Percentiles rank a stretch among this genome's conserved stretches.
Evolutionary conservation across 1,140 invertebrate genomes (phyloP).

Genomic region (Whitmania pigra): DNA sequence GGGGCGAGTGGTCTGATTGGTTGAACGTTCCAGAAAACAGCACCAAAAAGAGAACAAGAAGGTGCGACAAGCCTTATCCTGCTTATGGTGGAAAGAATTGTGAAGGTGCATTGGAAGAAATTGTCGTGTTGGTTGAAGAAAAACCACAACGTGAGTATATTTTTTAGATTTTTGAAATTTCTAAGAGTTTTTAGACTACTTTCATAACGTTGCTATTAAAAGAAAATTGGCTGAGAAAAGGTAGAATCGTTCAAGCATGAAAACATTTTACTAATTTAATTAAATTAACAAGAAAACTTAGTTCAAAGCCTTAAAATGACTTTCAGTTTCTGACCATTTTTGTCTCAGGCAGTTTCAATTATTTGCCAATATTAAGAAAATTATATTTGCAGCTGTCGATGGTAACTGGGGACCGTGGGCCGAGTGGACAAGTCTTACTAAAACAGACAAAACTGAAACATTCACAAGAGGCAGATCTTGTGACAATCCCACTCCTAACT

Average conservation of each 20-base stretch:
- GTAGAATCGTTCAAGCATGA: too few relatives aligned
- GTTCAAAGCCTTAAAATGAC: neutral
- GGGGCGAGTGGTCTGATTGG: slow-evolving; percentile 55
- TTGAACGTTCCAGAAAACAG: slow-evolving; percentile 57
- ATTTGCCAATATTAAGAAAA: neutral
- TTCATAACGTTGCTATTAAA: too few relatives aligned
- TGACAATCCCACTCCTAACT: slow-evolving; percentile 49
- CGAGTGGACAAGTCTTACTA: slow-evolving; percentile 6
- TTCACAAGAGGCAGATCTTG: slow-evolving; percentile 45
- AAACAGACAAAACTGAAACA: slow-evolving; percentile 8
- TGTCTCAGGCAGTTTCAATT: neutral
- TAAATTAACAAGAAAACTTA: too few relatives aligned
- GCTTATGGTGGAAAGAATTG: slow-evolving; percentile 18
- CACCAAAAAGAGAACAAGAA: slow-evolving; percentile 45
- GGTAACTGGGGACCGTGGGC: slow-evolving; percentile 8
- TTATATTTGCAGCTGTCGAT: slow-evolving; percentile 6
- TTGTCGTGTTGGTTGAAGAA: neutral
- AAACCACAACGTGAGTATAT: neutral
- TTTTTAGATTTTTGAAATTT: too few relatives aligned
- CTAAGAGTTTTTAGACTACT: too few relatives aligned
- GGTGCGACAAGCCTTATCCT: slow-evolving; percentile 13
- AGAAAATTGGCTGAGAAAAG: too few relatives aligned
- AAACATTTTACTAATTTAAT: too few relatives aligned
- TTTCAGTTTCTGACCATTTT: neutral
- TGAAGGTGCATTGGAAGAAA: slow-evolving; percentile 14